Percentiles rank a stretch among this genome's conserved stretches.
Evolutionary conservation across 2,113 vertebrate species (phyloP).

Genomic region (Mesitornis unicolor): DNA sequence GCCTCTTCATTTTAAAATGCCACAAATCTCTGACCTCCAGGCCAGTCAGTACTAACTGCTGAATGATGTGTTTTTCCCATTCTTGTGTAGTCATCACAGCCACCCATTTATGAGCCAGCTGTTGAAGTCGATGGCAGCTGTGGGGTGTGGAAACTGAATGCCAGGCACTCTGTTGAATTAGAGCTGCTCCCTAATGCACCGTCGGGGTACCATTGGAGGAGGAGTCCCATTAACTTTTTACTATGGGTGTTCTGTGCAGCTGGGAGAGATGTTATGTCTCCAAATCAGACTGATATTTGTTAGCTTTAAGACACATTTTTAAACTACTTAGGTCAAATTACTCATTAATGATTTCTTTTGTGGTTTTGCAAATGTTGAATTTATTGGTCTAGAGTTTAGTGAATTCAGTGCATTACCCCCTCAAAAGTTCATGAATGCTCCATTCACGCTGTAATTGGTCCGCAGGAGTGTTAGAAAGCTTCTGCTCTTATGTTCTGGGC

Average conservation of each 20-base stretch:
- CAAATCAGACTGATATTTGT: slow-evolving; percentile 9
- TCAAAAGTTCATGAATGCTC: background rate
- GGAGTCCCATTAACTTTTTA: slow-evolving; percentile 29
- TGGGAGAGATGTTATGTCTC: background rate
- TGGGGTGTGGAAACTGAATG: slow-evolving; percentile 49
- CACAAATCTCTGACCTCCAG: slow-evolving; percentile 14
- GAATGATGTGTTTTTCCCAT: slow-evolving; percentile 57
- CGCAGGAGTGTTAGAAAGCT: background rate
- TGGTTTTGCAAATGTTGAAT: background rate
- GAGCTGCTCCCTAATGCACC: slow-evolving; percentile 8
- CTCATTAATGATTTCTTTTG: background rate
- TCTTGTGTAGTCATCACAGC: slow-evolving; percentile 44
- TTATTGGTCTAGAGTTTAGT: background rate
- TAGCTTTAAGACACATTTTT: background rate
- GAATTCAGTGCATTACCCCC: background rate
- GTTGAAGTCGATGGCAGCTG: slow-evolving; percentile 70
- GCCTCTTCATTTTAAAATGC: slow-evolving; percentile 27
- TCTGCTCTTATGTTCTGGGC: background rate
- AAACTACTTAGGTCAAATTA: background rate
- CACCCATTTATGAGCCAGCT: slow-evolving; percentile 73
- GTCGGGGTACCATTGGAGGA: slow-evolving; percentile 29
- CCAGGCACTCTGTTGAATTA: slow-evolving; percentile 56
- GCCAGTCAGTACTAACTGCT: slow-evolving; percentile 17
- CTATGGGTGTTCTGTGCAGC: slow-evolving; percentile 15
- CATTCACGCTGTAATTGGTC: background rate